A percentile compares a stretch with the other conserved stretches of the same genome.
phyloP scores from a whole-genome alignment of 2,888 invertebrate species.

The Epinotia ramella region DNA sequence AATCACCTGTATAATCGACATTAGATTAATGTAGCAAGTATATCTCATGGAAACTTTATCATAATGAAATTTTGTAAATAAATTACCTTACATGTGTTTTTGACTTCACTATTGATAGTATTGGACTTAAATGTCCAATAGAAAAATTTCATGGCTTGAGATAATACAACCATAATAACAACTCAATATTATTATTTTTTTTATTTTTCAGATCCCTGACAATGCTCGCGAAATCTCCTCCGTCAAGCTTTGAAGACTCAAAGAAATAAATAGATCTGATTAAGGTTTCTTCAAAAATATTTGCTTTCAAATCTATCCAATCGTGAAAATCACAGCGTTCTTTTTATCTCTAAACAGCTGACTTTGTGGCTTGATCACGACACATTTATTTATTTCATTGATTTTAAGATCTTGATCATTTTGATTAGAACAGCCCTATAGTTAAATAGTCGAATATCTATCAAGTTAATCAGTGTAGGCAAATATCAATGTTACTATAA shows the following conservation, averaged over 20 bases:
- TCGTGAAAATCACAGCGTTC: conserved; percentile 34
- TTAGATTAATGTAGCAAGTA: conserved; percentile 5
- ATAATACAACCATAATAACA: conserved; percentile 11
- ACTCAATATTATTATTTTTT: conserved; percentile 37
- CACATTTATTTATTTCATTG: conserved; percentile 28
- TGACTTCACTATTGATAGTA: no score
- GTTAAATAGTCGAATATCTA: conserved; percentile 35
- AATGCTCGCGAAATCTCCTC: conserved; percentile 76
- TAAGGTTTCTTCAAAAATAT: conserved; percentile 42
- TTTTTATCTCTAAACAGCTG: conserved; percentile 38
- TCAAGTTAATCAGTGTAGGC: conserved; percentile 49
- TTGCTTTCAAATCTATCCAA: conserved; percentile 47
- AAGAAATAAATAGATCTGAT: conserved; percentile 65
- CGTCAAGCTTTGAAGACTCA: conserved; percentile 71
- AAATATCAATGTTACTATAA: conserved; percentile 53
- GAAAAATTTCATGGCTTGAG: conserved; percentile 3
- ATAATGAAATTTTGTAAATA: no score
- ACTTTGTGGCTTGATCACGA: conserved; percentile 41
- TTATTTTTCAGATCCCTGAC: conserved; percentile 74
- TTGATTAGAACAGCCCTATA: conserved; percentile 31
- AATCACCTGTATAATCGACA: conserved; percentile 27
- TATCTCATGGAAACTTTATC: conserved; percentile 2
- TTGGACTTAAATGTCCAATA: neutral
- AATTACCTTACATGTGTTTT: no score
- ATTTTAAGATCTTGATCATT: conserved; percentile 10